Evolutionary conservation across 2,888 invertebrate species (phyloP), one percentile per base, ranked within the genome.

Genomic region (Microdon myrmicae): DNA sequence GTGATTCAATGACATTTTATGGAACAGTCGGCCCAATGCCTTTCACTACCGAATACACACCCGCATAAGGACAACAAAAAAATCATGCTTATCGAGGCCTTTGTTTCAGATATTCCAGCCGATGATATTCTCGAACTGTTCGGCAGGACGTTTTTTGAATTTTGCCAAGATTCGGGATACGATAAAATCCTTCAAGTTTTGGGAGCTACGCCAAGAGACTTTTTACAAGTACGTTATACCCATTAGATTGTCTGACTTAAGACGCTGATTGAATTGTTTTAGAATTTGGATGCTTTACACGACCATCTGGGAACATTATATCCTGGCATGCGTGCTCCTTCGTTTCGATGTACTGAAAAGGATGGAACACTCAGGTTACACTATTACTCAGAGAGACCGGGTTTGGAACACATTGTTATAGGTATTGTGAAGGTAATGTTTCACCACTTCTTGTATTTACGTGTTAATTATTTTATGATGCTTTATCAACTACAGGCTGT

Each of bases 341-440:
- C 96, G 0, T 97, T 97, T 82, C 86, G 97, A 10, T 97, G 96
- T 79, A 94, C 94, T 0, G 95, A 95, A 74, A 91, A 92, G 79
- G 94, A 95, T 79, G 95, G 95, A 0, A 92, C 90, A 1, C 82
- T 96, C 20, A 85, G 96, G 25, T 85, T 98, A 12, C 97, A 98
- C 78, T 97, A 97, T 81, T 97, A 97, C 80, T 96, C 96, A 0
- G 95, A 96, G 71, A 86, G 96, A 67, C 92, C 94, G 3, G 94
- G 95, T 3, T 82, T 97, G 70, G 95, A 97, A 77, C 90, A 94
- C 73, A 96, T 97, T 74, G 96, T 97, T 60, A 96, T 95, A 75
- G 97, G 97, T 17, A 96, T 96, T 70, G 96, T 98, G 2, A 94
- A 95, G 88, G 94, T 93, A 81, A n/a, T n/a, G n/a, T n/a, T n/a